These are phyloP conservation scores for Gisinianus flammeolus DNA, from an alignment of 2,888 invertebrate genomes.

Conservation along the genomic window DNA sequence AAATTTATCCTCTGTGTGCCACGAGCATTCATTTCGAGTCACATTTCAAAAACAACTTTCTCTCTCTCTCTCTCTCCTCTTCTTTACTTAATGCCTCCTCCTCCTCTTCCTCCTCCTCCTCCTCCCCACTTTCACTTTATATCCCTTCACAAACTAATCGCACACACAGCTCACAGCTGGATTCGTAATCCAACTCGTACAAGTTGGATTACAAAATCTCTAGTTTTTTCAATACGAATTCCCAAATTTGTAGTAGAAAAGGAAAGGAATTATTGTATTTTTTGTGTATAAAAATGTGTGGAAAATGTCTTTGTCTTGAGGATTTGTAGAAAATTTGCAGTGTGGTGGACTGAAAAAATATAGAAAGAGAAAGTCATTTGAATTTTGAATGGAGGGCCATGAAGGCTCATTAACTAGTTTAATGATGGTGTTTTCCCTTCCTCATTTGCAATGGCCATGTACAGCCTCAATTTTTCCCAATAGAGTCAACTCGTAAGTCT, in stretches of 20 bases:
- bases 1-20: constrained; percentile 6
- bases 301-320: too few relatives aligned
- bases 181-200: neutral
- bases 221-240: neutral
- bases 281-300: too few relatives aligned
- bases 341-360: neutral
- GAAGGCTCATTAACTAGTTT: neutral
- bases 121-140: too few relatives aligned
- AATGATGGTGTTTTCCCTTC: neutral
- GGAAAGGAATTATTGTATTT: neutral
- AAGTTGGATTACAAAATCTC: neutral
- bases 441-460: neutral
- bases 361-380: neutral
- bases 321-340: too few relatives aligned
- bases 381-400: neutral
- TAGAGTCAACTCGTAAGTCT: neutral
- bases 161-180: neutral
- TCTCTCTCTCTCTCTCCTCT: neutral
- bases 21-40: neutral
- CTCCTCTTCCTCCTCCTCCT: too few relatives aligned
- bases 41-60: neutral
- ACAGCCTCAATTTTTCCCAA: neutral
- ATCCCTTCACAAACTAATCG: constrained; percentile 1
- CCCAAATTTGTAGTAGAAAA: neutral
- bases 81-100: neutral